These are phyloP conservation scores for Empis stercorea DNA, from an alignment of 2,888 invertebrate species.

Conservation along the genomic window DNA sequence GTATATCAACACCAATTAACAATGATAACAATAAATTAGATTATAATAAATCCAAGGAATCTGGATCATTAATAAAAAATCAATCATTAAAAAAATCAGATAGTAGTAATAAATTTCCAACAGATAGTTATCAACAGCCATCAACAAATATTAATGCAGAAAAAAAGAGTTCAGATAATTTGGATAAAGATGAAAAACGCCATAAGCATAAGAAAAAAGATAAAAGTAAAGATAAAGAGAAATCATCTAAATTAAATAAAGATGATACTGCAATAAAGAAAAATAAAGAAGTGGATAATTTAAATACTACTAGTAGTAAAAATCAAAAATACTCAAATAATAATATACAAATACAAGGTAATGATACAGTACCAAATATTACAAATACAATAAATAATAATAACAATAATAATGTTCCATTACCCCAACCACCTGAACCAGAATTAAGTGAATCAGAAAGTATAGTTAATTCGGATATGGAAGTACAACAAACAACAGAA, in stretches of 20 bases:
- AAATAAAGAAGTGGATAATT: slow-evolving; percentile 8
- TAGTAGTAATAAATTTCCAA: too few relatives aligned
- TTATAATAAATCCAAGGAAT: slow-evolving; percentile 11
- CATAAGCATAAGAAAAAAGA: slow-evolving; percentile 53
- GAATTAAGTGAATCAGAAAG: too few relatives aligned
- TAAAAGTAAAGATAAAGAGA: slow-evolving; percentile 53
- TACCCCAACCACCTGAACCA: too few relatives aligned
- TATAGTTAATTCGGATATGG: too few relatives aligned
- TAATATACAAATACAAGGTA: not conserved
- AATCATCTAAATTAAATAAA: slow-evolving; percentile 23
- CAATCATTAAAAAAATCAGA: too few relatives aligned
- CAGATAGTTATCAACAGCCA: not conserved
- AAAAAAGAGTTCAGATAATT: slow-evolving; percentile 27
- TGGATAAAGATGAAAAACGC: slow-evolving; percentile 43
- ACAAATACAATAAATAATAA: not conserved
- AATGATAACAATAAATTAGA: slow-evolving; percentile 6
- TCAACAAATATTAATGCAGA: slow-evolving; percentile 7
- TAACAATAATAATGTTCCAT: not conserved
- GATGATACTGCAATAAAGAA: slow-evolving; percentile 14
- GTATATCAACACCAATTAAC: too few relatives aligned
- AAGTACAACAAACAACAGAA: too few relatives aligned
- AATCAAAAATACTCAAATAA: slow-evolving; percentile 16
- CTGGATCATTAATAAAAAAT: too few relatives aligned
- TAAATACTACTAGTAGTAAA: slow-evolving; percentile 8
- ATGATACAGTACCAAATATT: not conserved